Percentiles rank a stretch among this genome's conserved stretches.
Evolutionary conservation across 2,888 invertebrate species (phyloP).

Genomic region (Biston betularia): DNA sequence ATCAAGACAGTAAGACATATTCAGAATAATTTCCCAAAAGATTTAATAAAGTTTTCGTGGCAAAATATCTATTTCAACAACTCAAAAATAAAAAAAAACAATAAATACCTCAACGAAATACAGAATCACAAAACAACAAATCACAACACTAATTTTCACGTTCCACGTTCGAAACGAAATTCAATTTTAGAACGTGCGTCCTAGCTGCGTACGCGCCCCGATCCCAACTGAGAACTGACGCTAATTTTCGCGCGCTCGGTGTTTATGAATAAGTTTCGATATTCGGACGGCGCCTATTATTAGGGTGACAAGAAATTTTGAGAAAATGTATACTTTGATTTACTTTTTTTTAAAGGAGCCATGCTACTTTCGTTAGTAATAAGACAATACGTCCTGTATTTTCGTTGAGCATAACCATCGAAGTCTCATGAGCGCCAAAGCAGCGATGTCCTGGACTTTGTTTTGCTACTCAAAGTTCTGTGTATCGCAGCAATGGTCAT

Average conservation of each 20-base stretch:
- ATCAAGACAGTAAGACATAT: too few species aligned
- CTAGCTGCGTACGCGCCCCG: slow-evolving; percentile 52
- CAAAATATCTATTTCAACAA: too few species aligned
- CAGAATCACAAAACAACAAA: slow-evolving; percentile 30
- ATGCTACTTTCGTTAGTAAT: too few species aligned
- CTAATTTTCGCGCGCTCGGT: slow-evolving; percentile 44
- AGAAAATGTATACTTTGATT: not conserved
- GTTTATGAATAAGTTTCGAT: slow-evolving; percentile 55
- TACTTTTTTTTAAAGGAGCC: too few species aligned
- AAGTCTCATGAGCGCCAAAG: not conserved
- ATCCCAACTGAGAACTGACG: slow-evolving; percentile 60
- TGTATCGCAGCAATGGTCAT: too few species aligned
- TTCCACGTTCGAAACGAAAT: slow-evolving; percentile 26
- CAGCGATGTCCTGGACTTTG: too few species aligned
- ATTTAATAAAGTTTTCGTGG: not conserved
- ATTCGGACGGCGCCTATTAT: slow-evolving; percentile 46
- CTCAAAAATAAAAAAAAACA: not conserved
- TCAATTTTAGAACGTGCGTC: slow-evolving; percentile 40
- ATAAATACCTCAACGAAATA: slow-evolving; percentile 29
- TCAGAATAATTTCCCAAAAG: not conserved
- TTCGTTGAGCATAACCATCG: too few species aligned
- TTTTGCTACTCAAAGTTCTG: too few species aligned
- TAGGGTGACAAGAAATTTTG: slow-evolving; percentile 44
- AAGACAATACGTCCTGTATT: too few species aligned
- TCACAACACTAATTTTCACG: slow-evolving; percentile 29